Conservation (phyloP, 2,888 invertebrate species). For the Automeris io region DNA sequence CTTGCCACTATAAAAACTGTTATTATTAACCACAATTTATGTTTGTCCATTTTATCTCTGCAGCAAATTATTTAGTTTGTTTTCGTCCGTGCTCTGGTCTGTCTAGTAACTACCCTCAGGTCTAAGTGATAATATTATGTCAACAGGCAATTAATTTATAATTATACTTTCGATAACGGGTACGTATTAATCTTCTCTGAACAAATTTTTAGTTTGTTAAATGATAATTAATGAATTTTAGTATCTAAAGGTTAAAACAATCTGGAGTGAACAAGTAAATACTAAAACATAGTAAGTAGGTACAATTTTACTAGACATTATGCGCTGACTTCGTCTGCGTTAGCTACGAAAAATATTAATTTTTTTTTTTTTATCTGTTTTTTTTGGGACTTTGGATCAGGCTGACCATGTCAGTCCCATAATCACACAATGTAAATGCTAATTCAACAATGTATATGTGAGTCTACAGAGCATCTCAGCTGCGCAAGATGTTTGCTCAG, state of each 20-base stretch:
- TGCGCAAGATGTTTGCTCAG: too few species aligned
- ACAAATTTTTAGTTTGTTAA: background rate
- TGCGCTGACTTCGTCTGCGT: too few species aligned
- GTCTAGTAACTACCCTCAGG: slow-evolving; percentile 31
- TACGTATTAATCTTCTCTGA: background rate
- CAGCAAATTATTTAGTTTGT: background rate
- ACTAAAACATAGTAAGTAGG: too few species aligned
- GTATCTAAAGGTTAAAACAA: background rate
- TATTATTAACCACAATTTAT: slow-evolving; percentile 6
- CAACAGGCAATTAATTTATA: slow-evolving; percentile 29
- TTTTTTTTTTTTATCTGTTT: too few species aligned
- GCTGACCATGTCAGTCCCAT: too few species aligned
- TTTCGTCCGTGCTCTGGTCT: background rate
- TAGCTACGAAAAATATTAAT: too few species aligned
- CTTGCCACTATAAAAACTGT: background rate
- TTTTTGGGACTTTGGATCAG: too few species aligned
- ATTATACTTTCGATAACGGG: slow-evolving; percentile 18
- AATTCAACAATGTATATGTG: too few species aligned
- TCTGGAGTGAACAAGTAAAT: background rate
- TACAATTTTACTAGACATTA: too few species aligned
- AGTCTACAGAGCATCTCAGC: too few species aligned
- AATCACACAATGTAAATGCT: too few species aligned
- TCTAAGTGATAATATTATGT: slow-evolving; percentile 22
- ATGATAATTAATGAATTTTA: background rate
- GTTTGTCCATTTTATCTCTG: slow-evolving; percentile 23